These are phyloP conservation scores for Troilus luridus DNA, from an alignment of 2,888 invertebrate genomes.

Conservation along the genomic window DNA sequence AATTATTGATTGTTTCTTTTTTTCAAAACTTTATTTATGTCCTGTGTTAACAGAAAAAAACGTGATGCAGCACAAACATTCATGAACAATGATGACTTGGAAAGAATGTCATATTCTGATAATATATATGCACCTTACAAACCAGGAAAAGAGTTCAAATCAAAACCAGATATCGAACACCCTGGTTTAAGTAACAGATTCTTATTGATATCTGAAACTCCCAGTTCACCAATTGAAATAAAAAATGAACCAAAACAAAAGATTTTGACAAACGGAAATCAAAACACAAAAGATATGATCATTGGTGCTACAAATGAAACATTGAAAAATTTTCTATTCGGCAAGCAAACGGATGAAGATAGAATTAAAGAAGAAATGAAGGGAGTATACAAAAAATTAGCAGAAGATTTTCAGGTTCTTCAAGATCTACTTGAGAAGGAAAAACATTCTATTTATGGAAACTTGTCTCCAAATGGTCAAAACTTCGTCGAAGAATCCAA, in stretches of 20 bases:
- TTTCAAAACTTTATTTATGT: not conserved
- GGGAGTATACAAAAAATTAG: conserved; percentile 49
- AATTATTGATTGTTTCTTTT: not conserved
- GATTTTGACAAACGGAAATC: not conserved
- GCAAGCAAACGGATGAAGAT: not conserved
- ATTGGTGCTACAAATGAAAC: not conserved
- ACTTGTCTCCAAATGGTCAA: not conserved
- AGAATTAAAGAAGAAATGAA: conserved; percentile 11
- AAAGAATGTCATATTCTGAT: conserved; percentile 31
- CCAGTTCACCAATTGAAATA: not conserved
- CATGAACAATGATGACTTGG: not conserved
- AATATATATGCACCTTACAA: not conserved
- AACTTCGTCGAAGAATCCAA: not conserved
- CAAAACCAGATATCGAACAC: not conserved
- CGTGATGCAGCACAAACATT: not conserved
- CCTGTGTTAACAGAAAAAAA: not conserved
- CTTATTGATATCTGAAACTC: not conserved
- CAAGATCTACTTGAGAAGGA: conserved; percentile 9
- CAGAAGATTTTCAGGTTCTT: conserved; percentile 39
- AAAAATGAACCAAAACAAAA: not conserved
- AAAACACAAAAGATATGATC: not conserved
- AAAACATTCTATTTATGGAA: not conserved
- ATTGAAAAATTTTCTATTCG: not conserved
- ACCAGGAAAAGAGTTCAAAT: not conserved
- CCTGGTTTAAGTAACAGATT: conserved; percentile 3